These are phyloP conservation scores for Vidua macroura DNA, from an alignment of 2,113 vertebrate species.

Conservation along the genomic window DNA sequence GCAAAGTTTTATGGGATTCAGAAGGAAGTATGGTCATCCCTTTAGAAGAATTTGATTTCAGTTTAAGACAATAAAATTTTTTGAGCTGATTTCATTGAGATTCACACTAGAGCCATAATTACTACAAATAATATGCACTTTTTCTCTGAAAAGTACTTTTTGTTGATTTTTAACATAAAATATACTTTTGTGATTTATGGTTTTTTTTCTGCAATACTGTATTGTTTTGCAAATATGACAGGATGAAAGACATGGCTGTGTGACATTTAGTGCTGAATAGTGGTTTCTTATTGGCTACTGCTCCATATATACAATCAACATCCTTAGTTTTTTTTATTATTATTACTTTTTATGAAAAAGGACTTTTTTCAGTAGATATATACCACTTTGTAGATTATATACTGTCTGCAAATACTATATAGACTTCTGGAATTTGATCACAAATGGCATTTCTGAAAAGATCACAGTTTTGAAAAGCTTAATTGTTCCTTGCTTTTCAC, in stretches of 20 bases:
- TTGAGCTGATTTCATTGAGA: background rate
- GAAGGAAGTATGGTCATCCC: background rate
- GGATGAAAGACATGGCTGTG: background rate
- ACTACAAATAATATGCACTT: background rate
- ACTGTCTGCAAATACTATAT: background rate
- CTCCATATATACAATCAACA: background rate
- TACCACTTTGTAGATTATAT: background rate
- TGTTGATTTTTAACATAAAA: background rate
- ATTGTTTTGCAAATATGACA: background rate
- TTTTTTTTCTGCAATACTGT: background rate
- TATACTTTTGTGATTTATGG: background rate
- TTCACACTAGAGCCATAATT: background rate
- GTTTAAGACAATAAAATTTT: background rate
- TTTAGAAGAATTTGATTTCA: background rate
- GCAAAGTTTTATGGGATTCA: background rate
- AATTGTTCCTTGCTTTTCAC: background rate
- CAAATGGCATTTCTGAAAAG: background rate
- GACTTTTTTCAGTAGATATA: background rate
- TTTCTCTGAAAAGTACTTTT: background rate
- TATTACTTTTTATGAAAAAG: background rate
- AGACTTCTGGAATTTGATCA: background rate
- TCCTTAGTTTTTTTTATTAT: background rate
- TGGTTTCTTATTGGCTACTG: background rate
- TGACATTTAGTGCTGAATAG: conserved; percentile 4
- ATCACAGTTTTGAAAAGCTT: background rate